phyloP scores from a whole-genome alignment of 1,140 invertebrate genomes.

The Heliconius melpomene region DNA sequence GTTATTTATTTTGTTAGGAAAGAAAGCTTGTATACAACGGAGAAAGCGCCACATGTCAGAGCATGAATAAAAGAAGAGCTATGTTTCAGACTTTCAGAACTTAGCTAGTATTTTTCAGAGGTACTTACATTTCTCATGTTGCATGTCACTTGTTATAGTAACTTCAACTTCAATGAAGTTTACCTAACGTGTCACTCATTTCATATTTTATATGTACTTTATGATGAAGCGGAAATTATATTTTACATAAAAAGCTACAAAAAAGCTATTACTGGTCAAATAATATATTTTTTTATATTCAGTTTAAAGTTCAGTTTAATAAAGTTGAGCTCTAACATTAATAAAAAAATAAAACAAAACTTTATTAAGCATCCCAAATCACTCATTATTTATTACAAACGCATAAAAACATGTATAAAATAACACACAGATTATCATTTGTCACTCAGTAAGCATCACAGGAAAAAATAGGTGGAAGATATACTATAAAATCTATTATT shows the following conservation, averaged over 20 bases:
- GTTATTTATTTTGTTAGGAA: constrained; percentile 79
- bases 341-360: neutral
- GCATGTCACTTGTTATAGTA: constrained; percentile 30
- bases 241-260: neutral
- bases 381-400: neutral
- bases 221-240: neutral
- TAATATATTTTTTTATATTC: too few species aligned
- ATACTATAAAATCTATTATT: too few species aligned
- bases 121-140: constrained; percentile 57
- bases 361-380: neutral
- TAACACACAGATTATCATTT: too few species aligned
- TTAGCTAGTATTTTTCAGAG: constrained; percentile 68
- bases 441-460: too few species aligned
- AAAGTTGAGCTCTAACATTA: too few species aligned
- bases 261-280: too few species aligned
- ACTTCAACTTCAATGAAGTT: constrained; percentile 18
- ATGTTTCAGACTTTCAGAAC: constrained; percentile 77
- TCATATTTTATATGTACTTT: neutral
- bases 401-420: too few species aligned
- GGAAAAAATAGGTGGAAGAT: too few species aligned
- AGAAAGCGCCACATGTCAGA: constrained; percentile 74
- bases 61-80: constrained; percentile 79
- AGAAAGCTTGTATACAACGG: constrained; percentile 75
- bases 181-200: neutral
- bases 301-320: too few species aligned